Base-by-base conservation (phyloP, 30 jellyfish, hydroid and myxozoan genomes). In the Turritopsis dohrnii region DNA sequence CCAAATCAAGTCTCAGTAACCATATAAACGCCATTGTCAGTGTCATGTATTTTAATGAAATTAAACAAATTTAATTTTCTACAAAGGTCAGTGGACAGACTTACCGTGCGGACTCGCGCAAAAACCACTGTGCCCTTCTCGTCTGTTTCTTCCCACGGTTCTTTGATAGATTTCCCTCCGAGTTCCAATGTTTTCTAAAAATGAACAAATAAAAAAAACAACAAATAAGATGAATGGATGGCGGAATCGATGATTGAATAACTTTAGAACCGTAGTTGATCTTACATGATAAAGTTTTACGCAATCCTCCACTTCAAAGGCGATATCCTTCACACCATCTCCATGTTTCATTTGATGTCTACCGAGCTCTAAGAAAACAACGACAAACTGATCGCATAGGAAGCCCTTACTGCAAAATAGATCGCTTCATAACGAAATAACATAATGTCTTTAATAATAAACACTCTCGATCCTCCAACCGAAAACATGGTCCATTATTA, bases 131-230 rank as follows among this genome's bases (percentile, higher is more conserved):
- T 87, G 7, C 97, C 97, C 83, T 91, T 24, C 65, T 91, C 97
- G 81, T 91, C 97, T 30, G 89, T 79, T 79, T 91, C 97, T 18
- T 91, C 96, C 96, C 97, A 87, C 18, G 97, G 97, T 80, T 91
- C 97, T 29, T 82, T 74, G 4, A 91, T 87, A 8, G 90, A 76
- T 22, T 79, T 88, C 1, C 95, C 97, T 22, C 97, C 97, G 72
- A 90, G 94, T 74, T 91, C 96, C 1, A 91, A 80, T 54, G 97
- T 88, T 88, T 84, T 87, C 97, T 91, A 29, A 74, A 53, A 23
- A 72, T 41, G 13, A 41, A 41, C 60, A 41, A 41, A 41, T 41
- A 41, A n/a, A n/a, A n/a, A n/a, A n/a, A 13, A 41, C 13, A 41
- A 41, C 60, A 41, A 41, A 41, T 41, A 13, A 41, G 60, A 41